Evolutionary conservation across 2,888 invertebrate species (phyloP).

Genomic region (Rhagonycha fulva): DNA sequence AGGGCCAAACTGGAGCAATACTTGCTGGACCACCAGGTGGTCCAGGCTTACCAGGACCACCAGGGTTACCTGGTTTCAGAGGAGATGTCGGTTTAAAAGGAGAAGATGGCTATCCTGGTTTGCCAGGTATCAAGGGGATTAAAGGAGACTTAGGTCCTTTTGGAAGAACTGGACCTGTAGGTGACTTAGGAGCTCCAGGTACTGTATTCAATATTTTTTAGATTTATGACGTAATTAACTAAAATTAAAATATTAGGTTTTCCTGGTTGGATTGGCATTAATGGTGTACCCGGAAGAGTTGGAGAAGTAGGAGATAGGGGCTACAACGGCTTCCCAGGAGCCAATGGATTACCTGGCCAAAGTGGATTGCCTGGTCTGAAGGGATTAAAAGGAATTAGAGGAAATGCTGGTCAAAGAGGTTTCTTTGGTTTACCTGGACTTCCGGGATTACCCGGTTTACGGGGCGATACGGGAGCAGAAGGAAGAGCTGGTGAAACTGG

Average conservation of each 20-base stretch:
- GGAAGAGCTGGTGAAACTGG: constrained; percentile 57
- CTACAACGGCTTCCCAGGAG: constrained; percentile 45
- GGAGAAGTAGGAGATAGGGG: constrained; percentile 30
- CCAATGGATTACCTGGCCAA: constrained; percentile 47
- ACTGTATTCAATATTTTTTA: not conserved
- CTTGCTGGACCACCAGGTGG: constrained; percentile 48
- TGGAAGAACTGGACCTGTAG: constrained; percentile 31
- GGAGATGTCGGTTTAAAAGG: constrained; percentile 51
- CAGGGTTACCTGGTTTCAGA: constrained; percentile 45
- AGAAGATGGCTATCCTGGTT: constrained; percentile 44
- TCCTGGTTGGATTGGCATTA: constrained; percentile 48
- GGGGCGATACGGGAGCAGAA: constrained; percentile 53
- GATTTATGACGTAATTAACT: constrained; percentile 4
- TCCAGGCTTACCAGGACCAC: constrained; percentile 49
- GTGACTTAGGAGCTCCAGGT: constrained; percentile 43
- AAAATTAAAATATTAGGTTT: constrained; percentile 32
- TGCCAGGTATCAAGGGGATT: constrained; percentile 43
- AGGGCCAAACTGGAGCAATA: constrained; percentile 48
- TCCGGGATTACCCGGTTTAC: constrained; percentile 52
- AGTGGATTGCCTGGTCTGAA: constrained; percentile 55
- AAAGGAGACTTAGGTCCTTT: constrained; percentile 47
- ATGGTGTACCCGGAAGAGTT: constrained; percentile 40
- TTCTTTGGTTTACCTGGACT: constrained; percentile 49
- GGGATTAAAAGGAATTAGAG: constrained; percentile 59
- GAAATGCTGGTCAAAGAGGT: constrained; percentile 50